phyloP scores from a whole-genome alignment of 2,888 invertebrate genomes.

The Charanyca ferruginea region DNA sequence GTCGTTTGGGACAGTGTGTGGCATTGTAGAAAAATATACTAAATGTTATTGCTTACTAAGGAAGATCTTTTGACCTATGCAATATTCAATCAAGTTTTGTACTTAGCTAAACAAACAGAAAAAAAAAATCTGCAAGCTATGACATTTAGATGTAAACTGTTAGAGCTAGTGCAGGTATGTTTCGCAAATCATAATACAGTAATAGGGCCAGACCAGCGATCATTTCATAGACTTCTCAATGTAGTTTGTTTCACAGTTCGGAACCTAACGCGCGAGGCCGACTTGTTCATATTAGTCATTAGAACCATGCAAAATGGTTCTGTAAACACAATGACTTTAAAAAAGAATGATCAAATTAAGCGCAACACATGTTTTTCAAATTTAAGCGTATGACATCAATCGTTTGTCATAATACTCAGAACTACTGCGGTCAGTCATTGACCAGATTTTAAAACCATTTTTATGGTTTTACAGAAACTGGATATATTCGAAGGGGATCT shows the following conservation, averaged over 20 bases:
- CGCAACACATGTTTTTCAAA: conserved; percentile 32
- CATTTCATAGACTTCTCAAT: not conserved
- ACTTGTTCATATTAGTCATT: conserved; percentile 22
- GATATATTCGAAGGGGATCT: conserved; percentile 88
- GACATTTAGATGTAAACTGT: no score
- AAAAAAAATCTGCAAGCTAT: no score
- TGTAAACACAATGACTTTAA: conserved; percentile 9
- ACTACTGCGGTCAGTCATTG: conserved; percentile 26
- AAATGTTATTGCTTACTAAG: no score
- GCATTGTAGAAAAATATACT: no score
- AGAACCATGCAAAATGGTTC: conserved; percentile 6
- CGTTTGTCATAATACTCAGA: conserved; percentile 33
- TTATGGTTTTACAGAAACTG: conserved; percentile 83
- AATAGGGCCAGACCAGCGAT: not conserved
- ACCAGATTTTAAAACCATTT: conserved; percentile 30
- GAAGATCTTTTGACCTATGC: no score
- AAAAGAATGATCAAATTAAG: conserved; percentile 15
- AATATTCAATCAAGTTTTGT: no score
- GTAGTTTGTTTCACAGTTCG: not conserved
- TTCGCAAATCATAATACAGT: not conserved
- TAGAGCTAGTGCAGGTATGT: not conserved
- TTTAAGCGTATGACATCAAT: conserved; percentile 23
- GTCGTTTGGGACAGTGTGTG: no score
- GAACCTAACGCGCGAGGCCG: not conserved
- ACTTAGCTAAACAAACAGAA: no score